These are phyloP conservation scores for Anarhynchus alexandrinus DNA, from an alignment of 2,113 vertebrate genomes.

Conservation along the genomic window DNA sequence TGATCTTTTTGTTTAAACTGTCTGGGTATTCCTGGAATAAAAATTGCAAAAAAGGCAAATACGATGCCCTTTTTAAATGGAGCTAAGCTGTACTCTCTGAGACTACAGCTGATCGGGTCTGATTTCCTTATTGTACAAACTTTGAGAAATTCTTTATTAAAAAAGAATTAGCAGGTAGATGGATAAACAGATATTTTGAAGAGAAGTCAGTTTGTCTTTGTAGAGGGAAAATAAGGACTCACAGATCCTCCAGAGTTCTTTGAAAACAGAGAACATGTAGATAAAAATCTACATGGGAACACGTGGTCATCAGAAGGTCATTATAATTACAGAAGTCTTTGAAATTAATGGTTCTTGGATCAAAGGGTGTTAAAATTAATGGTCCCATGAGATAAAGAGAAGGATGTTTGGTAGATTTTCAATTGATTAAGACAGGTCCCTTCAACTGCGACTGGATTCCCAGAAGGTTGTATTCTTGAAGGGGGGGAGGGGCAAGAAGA, in stretches of 20 bases:
- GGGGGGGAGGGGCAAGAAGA: no score
- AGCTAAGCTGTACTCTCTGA: not conserved
- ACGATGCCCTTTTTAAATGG: not conserved
- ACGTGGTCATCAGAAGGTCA: not conserved
- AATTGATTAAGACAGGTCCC: not conserved
- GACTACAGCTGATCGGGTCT: not conserved
- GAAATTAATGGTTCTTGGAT: not conserved
- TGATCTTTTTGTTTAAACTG: not conserved
- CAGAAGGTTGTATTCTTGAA: not conserved
- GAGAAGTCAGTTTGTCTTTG: not conserved
- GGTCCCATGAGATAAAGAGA: not conserved
- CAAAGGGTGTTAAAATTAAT: not conserved
- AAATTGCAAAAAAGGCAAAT: not conserved
- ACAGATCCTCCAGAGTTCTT: not conserved
- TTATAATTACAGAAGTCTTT: not conserved
- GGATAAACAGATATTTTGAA: not conserved
- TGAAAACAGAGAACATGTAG: not conserved
- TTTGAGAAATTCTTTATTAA: not conserved
- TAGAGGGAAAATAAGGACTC: not conserved
- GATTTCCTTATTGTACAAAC: not conserved
- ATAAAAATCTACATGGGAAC: not conserved
- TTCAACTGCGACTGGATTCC: not conserved
- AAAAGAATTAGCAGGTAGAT: not conserved
- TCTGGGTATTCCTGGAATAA: not conserved
- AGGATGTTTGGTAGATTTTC: not conserved